phyloP scores from a whole-genome alignment of 2,113 vertebrate genomes.

The Oxyura jamaicensis region DNA sequence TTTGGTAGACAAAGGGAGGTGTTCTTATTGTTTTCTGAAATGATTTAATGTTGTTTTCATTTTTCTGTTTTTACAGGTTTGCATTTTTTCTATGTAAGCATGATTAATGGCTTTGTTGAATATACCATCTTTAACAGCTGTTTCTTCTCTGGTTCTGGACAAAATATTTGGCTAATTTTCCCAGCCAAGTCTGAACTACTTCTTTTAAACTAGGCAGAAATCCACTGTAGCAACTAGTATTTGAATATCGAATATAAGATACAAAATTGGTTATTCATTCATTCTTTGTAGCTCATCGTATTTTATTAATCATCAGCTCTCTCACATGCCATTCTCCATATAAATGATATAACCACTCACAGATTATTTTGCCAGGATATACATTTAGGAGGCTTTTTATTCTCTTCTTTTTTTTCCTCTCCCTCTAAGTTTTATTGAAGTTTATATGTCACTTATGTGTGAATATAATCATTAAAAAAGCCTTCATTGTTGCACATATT shows the following conservation, averaged over 20 bases:
- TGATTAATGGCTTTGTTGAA: not conserved
- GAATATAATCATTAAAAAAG: not conserved
- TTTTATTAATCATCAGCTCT: not conserved
- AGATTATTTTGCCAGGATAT: not conserved
- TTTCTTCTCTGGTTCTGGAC: not conserved
- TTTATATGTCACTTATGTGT: rapidly evolving
- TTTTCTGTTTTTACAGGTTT: not conserved
- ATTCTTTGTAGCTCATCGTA: not conserved
- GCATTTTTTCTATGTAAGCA: not conserved
- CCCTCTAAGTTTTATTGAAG: not conserved
- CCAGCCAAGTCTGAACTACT: not conserved
- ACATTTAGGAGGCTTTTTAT: not conserved
- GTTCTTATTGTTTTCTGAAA: not conserved
- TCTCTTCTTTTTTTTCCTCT: not conserved
- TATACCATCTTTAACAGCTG: not conserved
- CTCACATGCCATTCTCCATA: not conserved
- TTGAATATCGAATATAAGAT: not conserved
- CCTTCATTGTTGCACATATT: not conserved
- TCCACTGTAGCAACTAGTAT: not conserved
- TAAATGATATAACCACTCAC: not conserved
- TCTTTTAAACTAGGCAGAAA: not conserved
- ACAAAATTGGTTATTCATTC: not conserved
- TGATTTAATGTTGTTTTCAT: not conserved
- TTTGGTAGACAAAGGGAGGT: not conserved
- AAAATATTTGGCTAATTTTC: not conserved